These are phyloP conservation scores for Gambusia holbrooki DNA, from an alignment of 2,113 vertebrate genomes.

Conservation along the genomic window DNA sequence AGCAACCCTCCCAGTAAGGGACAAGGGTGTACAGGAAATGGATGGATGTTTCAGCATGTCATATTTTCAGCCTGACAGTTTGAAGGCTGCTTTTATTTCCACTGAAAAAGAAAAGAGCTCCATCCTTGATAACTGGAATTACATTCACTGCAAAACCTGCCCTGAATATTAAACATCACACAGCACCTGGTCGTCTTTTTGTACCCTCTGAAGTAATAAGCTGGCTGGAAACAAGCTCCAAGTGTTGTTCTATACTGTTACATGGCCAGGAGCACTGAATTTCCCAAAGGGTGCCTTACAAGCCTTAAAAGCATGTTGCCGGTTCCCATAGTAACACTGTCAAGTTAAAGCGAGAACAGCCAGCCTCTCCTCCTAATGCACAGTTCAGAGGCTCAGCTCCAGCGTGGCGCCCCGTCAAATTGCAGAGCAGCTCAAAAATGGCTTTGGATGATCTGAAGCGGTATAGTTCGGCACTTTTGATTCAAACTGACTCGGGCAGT, in stretches of 20 bases:
- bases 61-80: not conserved
- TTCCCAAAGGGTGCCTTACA: conserved; percentile 27
- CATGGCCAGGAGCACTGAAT: conserved; percentile 20
- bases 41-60: not conserved
- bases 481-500: not conserved
- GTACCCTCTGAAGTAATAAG: conserved; percentile 8
- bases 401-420: conserved; percentile 25
- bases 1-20: no score
- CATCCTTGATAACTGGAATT: conserved; percentile 19
- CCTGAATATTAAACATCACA: conserved; percentile 17
- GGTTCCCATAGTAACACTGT: conserved; percentile 61
- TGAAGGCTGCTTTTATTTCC: conserved; percentile 3
- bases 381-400: conserved; percentile 31
- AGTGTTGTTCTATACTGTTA: conserved; percentile 23
- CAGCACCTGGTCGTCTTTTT: not conserved
- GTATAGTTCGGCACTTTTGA: conserved; percentile 3
- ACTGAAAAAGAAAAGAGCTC: not conserved
- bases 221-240: conserved; percentile 9
- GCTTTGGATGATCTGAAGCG: conserved; percentile 1
- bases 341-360: conserved; percentile 32
- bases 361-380: conserved; percentile 4
- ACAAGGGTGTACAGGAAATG: no score
- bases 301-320: conserved; percentile 48
- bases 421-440: conserved; percentile 6
- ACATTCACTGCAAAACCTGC: not conserved